phyloP scores from a whole-genome alignment of 2,888 invertebrate genomes.

The Rhopalosiphum nymphaeae region DNA sequence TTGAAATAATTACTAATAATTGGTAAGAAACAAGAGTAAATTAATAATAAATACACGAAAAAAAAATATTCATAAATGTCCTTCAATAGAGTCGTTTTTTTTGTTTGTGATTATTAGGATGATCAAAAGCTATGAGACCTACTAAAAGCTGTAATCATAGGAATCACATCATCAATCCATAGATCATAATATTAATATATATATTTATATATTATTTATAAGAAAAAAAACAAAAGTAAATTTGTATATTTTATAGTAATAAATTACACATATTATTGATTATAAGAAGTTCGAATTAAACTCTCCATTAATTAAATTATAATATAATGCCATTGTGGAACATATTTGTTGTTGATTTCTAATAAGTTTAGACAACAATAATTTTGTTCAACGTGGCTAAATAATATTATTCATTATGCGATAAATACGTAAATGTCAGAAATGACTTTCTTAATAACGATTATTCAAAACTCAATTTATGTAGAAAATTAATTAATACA shows the following conservation, averaged over 20 bases:
- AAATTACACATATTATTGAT: background rate
- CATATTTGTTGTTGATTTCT: background rate
- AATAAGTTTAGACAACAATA: background rate
- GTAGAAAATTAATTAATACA: background rate
- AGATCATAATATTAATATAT: background rate
- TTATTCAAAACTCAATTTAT: background rate
- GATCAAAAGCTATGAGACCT: background rate
- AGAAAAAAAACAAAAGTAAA: background rate
- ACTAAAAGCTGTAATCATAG: background rate
- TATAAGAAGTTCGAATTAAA: background rate
- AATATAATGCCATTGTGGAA: background rate
- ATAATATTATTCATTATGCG: background rate
- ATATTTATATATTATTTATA: no score
- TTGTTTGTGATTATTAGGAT: no score
- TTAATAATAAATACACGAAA: background rate
- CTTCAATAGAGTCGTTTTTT: background rate
- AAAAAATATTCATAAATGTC: background rate
- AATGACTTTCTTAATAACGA: background rate
- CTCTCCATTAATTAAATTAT: background rate
- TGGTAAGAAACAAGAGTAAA: background rate
- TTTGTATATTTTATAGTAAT: background rate
- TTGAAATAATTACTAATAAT: background rate
- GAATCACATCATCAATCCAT: background rate
- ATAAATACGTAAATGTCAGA: background rate
- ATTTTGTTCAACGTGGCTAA: background rate